These are phyloP conservation scores for Psammodynastes pulverulentus DNA, from an alignment of 2,113 vertebrate species.

Conservation along the genomic window DNA sequence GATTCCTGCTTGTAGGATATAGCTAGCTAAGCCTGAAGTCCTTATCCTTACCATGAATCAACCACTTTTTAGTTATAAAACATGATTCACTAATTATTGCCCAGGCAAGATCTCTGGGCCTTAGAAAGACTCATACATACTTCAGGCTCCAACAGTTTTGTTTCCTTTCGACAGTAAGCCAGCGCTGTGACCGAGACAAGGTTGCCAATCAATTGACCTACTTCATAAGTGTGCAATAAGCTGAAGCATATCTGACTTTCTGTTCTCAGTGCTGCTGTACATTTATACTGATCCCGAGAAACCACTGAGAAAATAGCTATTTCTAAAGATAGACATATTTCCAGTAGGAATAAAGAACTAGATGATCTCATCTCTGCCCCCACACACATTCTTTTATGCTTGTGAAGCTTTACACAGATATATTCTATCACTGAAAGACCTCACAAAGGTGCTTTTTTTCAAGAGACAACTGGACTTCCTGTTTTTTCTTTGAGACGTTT, in stretches of 20 bases:
- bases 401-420: background rate
- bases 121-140: background rate
- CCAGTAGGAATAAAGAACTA: background rate
- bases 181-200: background rate
- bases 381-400: background rate
- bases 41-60: background rate
- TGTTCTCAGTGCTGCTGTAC: background rate
- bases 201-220: background rate
- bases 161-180: background rate
- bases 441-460: too few species aligned
- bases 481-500: too few species aligned
- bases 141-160: background rate
- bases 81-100: background rate
- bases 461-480: too few species aligned
- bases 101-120: background rate
- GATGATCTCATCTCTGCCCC: background rate
- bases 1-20: background rate
- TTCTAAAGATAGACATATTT: background rate
- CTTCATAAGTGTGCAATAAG: background rate
- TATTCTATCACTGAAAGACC: background rate
- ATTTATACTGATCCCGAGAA: background rate
- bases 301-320: background rate
- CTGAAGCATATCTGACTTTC: background rate
- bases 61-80: background rate
- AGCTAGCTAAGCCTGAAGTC: background rate